These are phyloP conservation scores for Drosophila rufa DNA, from an alignment of 1,140 invertebrate species.

Conservation along the genomic window DNA sequence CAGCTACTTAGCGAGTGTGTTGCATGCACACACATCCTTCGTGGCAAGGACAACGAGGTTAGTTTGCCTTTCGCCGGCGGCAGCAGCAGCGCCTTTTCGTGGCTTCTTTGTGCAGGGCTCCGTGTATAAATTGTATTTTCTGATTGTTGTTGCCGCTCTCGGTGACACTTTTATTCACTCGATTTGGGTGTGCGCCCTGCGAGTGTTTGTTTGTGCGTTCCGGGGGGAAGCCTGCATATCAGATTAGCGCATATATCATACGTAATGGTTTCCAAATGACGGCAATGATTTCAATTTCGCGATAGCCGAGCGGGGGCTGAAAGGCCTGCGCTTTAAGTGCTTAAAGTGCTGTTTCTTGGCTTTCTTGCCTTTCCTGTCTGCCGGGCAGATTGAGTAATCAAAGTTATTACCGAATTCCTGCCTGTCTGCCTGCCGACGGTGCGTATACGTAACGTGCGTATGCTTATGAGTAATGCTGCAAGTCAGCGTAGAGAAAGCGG, in stretches of 20 bases:
- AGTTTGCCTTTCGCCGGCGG: constrained; percentile 62
- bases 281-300: constrained; percentile 79
- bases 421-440: constrained; percentile 15
- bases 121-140: constrained; percentile 73
- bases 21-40: constrained; percentile 56
- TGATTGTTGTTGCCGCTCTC: constrained; percentile 69
- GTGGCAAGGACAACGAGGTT: constrained; percentile 49
- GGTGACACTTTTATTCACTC: constrained; percentile 81
- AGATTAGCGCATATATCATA: constrained; percentile 80
- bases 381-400: constrained; percentile 57
- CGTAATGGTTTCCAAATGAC: constrained; percentile 78
- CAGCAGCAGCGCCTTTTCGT: constrained; percentile 34
- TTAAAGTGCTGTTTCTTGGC: constrained; percentile 32
- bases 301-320: constrained; percentile 40
- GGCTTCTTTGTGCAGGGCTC: constrained; percentile 46
- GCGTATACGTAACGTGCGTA: constrained; percentile 8
- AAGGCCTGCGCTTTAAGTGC: constrained; percentile 16
- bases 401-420: constrained; percentile 55
- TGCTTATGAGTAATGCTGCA: constrained; percentile 71
- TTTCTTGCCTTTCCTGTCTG: background rate
- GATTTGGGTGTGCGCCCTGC: constrained; percentile 8
- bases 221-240: constrained; percentile 64
- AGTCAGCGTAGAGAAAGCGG: background rate
- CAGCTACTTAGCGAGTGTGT: constrained; percentile 79
- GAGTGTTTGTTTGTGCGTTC: constrained; percentile 18